Evolutionary conservation across 2,797 vertebrate species (phyloP), one percentile per base, ranked within the genome.

Genomic region (Bradypodion pumilum): DNA sequence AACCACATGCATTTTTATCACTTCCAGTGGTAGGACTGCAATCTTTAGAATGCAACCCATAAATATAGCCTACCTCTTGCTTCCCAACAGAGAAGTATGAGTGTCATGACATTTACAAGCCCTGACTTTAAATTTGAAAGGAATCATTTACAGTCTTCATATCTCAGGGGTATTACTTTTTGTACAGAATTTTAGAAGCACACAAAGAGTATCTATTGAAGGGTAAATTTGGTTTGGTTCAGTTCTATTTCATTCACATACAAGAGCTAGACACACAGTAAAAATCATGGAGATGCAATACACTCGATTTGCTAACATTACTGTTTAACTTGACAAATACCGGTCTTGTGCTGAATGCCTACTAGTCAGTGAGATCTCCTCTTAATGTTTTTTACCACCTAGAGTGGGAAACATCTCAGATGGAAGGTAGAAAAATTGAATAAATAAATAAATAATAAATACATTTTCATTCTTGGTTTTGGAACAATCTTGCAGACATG

Each of bases 121-220:
- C 66, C 16, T 83, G 0, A 0, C 46, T n/a, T 85, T 0, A 0
- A 35, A 0, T 0, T 0, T 68, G 73, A 0, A 32, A 27, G 0
- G 44, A 86, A 32, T 5, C 10, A 21, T 0, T 12, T n/a, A 10
- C 10, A 60, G 62, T 37, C 59, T 2, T 56, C 27, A n/a, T 40
- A 12, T 62, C 0, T 4, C 85, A 13, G 46, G 19, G 62, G 4
- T 75, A 74, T 75, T 76, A 52, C 32, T 52, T 49, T 56, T 69
- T 37, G 49, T 23, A 63, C 27, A 46, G 7, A n/a, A 23, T 44
- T 1, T n/a, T 74, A 5, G 1, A 49, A 4, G 52, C 21, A 27
- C 9, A n/a, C 52, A 56, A 15, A 56, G 52, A 19, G 15, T 37
- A 68, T 35, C 7, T 52, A 68, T 12, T 32, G 40, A 73, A 13